A percentile compares a stretch with the other conserved stretches of the same genome.
These are phyloP conservation scores for Azorinus chamasolen DNA, from an alignment of 2,888 invertebrate species.

Conservation along the genomic window DNA sequence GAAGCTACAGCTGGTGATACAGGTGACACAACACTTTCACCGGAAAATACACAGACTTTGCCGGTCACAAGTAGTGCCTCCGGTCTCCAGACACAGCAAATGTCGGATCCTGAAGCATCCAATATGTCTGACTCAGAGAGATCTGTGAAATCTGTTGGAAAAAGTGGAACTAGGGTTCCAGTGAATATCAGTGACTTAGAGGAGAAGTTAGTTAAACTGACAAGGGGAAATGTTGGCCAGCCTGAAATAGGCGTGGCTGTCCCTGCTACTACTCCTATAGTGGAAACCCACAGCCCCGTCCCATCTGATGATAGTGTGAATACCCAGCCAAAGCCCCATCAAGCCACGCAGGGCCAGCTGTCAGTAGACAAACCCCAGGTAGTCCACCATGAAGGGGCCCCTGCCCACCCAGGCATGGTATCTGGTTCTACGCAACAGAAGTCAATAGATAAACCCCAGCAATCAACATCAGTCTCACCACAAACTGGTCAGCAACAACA, in stretches of 20 bases:
- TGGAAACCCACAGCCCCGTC: conserved; percentile 56
- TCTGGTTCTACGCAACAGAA: conserved; percentile 4
- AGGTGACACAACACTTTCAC: conserved; percentile 50
- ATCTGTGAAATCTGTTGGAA: conserved; percentile 56
- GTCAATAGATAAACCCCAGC: conserved; percentile 6
- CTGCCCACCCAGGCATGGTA: neutral
- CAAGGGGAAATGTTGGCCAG: conserved; percentile 49
- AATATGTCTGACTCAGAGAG: conserved; percentile 66
- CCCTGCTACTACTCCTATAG: conserved; percentile 22
- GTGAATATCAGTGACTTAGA: conserved; percentile 79
- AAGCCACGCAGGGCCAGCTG: conserved; percentile 23
- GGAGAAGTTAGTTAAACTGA: conserved; percentile 75
- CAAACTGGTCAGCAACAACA: conserved; percentile 15
- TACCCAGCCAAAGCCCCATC: conserved; percentile 11
- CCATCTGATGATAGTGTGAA: conserved; percentile 50
- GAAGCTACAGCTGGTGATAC: conserved; percentile 49
- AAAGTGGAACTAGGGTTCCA: conserved; percentile 70
- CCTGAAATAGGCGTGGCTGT: conserved; percentile 29
- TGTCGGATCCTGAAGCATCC: conserved; percentile 55
- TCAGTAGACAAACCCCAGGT: neutral
- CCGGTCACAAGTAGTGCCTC: conserved; percentile 38
- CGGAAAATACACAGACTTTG: conserved; percentile 59
- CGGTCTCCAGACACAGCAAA: conserved; percentile 22
- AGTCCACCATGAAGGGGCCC: conserved; percentile 1
- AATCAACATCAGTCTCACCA: neutral